A percentile compares a stretch with the other conserved stretches of the same genome.
These are phyloP conservation scores for Andrena minutula DNA, from an alignment of 2,888 invertebrate species.

Conservation along the genomic window DNA sequence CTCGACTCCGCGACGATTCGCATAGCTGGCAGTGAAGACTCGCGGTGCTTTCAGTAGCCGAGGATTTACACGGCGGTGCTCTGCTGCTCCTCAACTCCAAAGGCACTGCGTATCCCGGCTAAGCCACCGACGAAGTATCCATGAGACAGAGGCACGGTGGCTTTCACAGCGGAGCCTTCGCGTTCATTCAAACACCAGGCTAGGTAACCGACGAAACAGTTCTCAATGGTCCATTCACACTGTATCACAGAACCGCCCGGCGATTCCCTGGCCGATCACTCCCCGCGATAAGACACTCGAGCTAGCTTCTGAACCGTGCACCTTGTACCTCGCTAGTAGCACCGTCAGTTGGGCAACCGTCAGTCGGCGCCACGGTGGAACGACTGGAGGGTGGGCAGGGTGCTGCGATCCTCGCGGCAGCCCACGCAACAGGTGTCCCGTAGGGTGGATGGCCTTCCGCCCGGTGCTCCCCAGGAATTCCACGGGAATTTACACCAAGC, in stretches of 20 bases:
- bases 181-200: background rate
- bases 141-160: background rate
- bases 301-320: background rate
- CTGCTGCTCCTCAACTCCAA: no score
- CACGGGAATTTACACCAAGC: background rate
- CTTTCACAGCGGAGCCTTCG: background rate
- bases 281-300: conserved; percentile 10
- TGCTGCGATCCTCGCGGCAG: background rate
- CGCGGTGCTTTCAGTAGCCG: background rate
- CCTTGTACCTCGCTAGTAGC: background rate
- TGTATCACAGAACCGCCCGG: conserved; percentile 2
- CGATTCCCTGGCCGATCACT: conserved; percentile 10
- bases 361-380: background rate
- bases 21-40: conserved; percentile 25
- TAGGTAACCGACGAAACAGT: background rate
- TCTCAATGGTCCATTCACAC: conserved; percentile 11
- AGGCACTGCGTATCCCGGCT: background rate
- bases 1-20: conserved; percentile 11
- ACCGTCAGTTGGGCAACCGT: background rate
- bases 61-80: no score
- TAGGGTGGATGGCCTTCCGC: background rate
- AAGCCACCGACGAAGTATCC: background rate
- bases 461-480: background rate
- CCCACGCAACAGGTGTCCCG: conserved; percentile 47
- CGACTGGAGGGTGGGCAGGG: background rate